Conservation (phyloP, 1,140 invertebrate species). For the Catajapyx aquilonaris region DNA sequence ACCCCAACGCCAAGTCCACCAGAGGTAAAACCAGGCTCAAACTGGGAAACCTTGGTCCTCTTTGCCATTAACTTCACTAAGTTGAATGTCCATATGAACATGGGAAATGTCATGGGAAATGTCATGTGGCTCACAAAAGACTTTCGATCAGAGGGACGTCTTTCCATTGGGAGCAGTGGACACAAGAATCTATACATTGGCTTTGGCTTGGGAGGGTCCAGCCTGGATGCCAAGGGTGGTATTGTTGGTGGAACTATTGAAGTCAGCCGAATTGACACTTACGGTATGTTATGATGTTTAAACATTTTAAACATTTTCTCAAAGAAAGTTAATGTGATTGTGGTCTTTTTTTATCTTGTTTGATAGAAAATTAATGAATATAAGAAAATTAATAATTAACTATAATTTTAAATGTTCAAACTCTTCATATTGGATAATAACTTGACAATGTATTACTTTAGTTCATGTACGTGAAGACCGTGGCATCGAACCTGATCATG, state of each 20-base stretch:
- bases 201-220: conserved; percentile 68
- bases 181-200: conserved; percentile 84
- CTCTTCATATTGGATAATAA: conserved; percentile 1
- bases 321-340: conserved; percentile 2
- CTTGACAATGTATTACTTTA: conserved; percentile 17
- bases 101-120: conserved; percentile 97
- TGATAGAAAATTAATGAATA: not conserved
- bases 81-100: conserved; percentile 93
- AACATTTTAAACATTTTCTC: no score
- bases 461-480: conserved; percentile 76
- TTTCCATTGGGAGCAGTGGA: conserved; percentile 83
- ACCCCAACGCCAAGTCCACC: conserved; percentile 21
- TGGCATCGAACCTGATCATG: conserved; percentile 72
- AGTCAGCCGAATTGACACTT: conserved; percentile 69
- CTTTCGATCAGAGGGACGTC: conserved; percentile 67
- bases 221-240: conserved; percentile 82
- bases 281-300: conserved; percentile 27
- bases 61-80: conserved; percentile 90
- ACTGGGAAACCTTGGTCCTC: conserved; percentile 87
- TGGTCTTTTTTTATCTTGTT: not conserved
- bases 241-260: conserved; percentile 89
- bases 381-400: not conserved
- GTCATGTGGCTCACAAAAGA: conserved; percentile 84
- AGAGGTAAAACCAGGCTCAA: conserved; percentile 28
- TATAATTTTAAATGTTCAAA: not conserved